Evolutionary conservation across 2,888 invertebrate genomes (phyloP), one percentile per base, ranked within the genome.

Genomic region (Eupeodes luniger): DNA sequence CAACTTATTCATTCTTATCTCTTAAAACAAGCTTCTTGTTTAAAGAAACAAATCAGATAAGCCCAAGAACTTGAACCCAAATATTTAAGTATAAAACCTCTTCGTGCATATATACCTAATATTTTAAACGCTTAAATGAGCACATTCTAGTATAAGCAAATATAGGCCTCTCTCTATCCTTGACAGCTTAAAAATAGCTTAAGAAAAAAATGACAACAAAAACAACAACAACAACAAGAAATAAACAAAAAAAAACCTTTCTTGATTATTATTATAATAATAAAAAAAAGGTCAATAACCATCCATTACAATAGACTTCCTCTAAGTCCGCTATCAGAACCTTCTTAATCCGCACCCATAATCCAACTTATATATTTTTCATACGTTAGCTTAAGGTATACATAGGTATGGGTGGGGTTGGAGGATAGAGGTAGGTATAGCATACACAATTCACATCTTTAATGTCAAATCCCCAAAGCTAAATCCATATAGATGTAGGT

Each of bases 281-380:
- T 40, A 36, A 51, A 67, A 67, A 72, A 72, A 72, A 72, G 72
- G 72, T 72, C 72, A 72, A 72, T 72, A 72, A 72, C 72, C 72
- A 72, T 72, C 59, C 59, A 59, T 72, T 59, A 72, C 57, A 59
- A 72, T 72, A 72, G 72, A 47, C 59, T 72, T 59, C 59, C 59
- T 72, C 72, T 72, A 72, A 72, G 34, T 72, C 72, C 72, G 59
- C 72, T 55, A 70, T 59, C 59, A 47, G 72, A 72, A 59, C 72
- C 53, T 72, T 72, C 72, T 72, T 72, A 72, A 72, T 72, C 72
- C 59, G 57, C 72, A 72, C 72, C 72, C 72, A 72, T 72, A 72
- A 72, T 59, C 72, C 59, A 70, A 44, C 69, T 51, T 69, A 36
- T 51, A 69, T 53, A 51, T 36, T 4, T 36, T 4, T 51, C 36